Percentiles rank a stretch among this genome's conserved stretches.
Conservation (phyloP, 35 echinoderm and acorn worm genomes). For the Patiria miniata region DNA sequence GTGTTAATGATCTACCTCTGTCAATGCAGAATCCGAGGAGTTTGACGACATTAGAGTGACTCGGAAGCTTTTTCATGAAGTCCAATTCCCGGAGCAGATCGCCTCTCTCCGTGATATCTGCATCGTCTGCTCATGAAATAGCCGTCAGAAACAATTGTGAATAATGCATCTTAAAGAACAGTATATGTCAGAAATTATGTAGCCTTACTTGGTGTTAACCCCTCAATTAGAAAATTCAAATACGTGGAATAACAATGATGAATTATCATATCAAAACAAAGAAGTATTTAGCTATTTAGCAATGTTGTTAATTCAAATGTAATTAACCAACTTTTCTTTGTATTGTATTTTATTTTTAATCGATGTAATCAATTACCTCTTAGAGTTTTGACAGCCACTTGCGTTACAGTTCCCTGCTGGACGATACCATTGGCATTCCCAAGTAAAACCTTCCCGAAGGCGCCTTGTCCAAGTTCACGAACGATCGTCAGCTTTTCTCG, state of each 20-base stretch:
- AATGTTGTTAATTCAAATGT: too few relatives aligned
- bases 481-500: constrained; percentile 22
- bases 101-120: not conserved
- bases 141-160: too few relatives aligned
- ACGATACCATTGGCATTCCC: not conserved
- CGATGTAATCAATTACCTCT: too few relatives aligned
- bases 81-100: not conserved
- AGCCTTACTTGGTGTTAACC: too few relatives aligned
- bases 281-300: too few relatives aligned
- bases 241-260: too few relatives aligned
- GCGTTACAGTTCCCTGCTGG: not conserved
- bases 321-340: too few relatives aligned
- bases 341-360: too few relatives aligned
- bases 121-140: not conserved
- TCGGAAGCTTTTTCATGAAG: constrained; percentile 9
- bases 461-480: constrained; percentile 28
- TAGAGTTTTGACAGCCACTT: constrained; percentile 22
- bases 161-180: too few relatives aligned
- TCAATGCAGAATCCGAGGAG: not conserved
- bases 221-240: too few relatives aligned
- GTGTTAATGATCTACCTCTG: not conserved
- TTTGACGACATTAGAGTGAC: not conserved
- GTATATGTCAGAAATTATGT: too few relatives aligned
- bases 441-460: constrained; percentile 20
- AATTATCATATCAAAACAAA: too few relatives aligned